Percentiles rank a stretch among this genome's conserved stretches.
Conservation (phyloP, 2,888 invertebrate species). For the Yponomeuta malinellus region DNA sequence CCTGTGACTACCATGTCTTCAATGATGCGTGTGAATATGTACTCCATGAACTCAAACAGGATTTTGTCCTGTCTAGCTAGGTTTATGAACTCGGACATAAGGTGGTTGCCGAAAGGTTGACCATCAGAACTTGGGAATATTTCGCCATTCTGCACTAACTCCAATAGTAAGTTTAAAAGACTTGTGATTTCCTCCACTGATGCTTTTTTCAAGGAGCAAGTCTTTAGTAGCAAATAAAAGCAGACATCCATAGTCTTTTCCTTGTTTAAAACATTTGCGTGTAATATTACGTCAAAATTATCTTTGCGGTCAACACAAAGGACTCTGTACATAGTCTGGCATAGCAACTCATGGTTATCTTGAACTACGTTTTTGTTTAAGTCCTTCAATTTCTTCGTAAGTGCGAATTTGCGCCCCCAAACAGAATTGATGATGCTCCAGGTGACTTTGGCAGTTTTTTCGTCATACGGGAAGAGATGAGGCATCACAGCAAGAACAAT, state of each 20-base stretch:
- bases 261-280: slow-evolving; percentile 31
- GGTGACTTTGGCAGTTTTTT: slow-evolving; percentile 40
- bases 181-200: slow-evolving; percentile 49
- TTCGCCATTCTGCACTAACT: slow-evolving; percentile 51
- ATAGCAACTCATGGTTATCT: slow-evolving; percentile 38
- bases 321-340: slow-evolving; percentile 44
- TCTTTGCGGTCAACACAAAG: slow-evolving; percentile 43
- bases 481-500: slow-evolving; percentile 77
- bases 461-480: slow-evolving; percentile 74
- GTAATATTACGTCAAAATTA: slow-evolving; percentile 42
- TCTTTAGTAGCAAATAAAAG: slow-evolving; percentile 60
- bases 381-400: slow-evolving; percentile 32
- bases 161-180: slow-evolving; percentile 57
- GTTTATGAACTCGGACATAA: slow-evolving; percentile 48
- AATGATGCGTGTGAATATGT: slow-evolving; percentile 69
- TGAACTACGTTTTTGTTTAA: slow-evolving; percentile 30
- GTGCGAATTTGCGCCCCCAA: slow-evolving; percentile 52
- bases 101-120: slow-evolving; percentile 39
- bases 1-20: slow-evolving; percentile 55
- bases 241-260: slow-evolving; percentile 39
- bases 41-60: slow-evolving; percentile 73
- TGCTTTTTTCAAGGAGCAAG: slow-evolving; percentile 51
- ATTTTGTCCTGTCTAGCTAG: slow-evolving; percentile 60
- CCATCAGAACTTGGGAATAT: slow-evolving; percentile 45
- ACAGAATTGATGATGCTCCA: slow-evolving; percentile 50